Conservation (phyloP, 2,113 vertebrate species). For the Silurus asotus region DNA sequence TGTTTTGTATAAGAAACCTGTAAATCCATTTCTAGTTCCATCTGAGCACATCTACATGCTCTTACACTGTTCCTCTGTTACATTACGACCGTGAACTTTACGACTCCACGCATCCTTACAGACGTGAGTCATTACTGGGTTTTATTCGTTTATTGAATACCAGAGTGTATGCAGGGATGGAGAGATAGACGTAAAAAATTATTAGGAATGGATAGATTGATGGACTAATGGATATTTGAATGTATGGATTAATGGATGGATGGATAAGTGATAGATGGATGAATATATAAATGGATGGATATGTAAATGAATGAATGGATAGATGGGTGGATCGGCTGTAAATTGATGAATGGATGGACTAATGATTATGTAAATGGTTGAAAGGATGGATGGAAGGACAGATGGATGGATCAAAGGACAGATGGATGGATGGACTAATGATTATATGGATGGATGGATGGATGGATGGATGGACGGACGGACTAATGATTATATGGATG, state of each 20-base stretch:
- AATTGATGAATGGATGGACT: background rate
- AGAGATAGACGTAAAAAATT: background rate
- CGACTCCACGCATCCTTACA: background rate
- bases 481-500: background rate
- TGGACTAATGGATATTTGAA: background rate
- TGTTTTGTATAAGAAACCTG: background rate
- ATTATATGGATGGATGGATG: background rate
- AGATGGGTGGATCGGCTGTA: background rate
- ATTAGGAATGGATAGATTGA: background rate
- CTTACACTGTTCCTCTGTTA: background rate
- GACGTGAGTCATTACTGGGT: constrained; percentile 5
- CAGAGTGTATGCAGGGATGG: background rate
- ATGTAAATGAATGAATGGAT: too few species aligned
- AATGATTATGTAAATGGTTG: background rate
- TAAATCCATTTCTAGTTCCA: background rate
- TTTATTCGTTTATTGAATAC: constrained; percentile 14
- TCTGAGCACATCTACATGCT: too few species aligned
- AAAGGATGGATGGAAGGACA: background rate
- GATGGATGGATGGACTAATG: background rate
- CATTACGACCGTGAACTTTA: background rate
- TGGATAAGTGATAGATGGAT: background rate
- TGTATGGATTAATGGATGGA: background rate
- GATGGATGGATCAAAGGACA: background rate
- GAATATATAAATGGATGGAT: background rate
- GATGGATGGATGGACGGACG: background rate